A percentile compares a stretch with the other conserved stretches of the same genome.
Conservation (phyloP, 2,888 invertebrate species). For the Lycocerus yunnanus region DNA sequence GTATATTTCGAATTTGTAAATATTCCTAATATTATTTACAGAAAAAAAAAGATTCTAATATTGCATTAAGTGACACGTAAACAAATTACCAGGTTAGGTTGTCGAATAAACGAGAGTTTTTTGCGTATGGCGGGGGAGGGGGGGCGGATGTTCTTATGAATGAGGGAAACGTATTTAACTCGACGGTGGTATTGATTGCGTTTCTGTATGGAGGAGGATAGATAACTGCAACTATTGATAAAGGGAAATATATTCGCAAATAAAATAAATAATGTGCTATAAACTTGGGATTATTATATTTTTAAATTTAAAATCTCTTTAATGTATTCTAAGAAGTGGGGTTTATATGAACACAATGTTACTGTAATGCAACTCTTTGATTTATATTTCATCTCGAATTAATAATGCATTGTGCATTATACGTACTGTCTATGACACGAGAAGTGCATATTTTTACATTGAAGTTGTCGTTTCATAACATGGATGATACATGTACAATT, state of each 20-base stretch:
- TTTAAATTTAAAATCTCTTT: conserved; percentile 4
- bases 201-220: neutral
- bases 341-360: conserved; percentile 24
- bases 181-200: too few species aligned
- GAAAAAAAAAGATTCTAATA: too few species aligned
- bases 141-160: too few species aligned
- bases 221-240: neutral
- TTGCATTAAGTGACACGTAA: too few species aligned
- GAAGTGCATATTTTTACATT: conserved; percentile 57
- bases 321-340: conserved; percentile 28
- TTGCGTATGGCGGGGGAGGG: too few species aligned
- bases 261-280: too few species aligned
- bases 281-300: neutral
- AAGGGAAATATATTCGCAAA: neutral
- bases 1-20: neutral
- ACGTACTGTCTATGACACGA: conserved; percentile 55
- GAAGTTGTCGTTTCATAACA: conserved; percentile 55
- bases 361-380: conserved; percentile 45
- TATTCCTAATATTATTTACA: too few species aligned
- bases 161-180: too few species aligned
- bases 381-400: conserved; percentile 56
- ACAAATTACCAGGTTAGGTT: too few species aligned
- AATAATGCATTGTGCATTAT: conserved; percentile 56
- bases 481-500: conserved; percentile 56
- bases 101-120: too few species aligned